Conservation (phyloP, 2,888 invertebrate genomes). For the Phania funesta region DNA sequence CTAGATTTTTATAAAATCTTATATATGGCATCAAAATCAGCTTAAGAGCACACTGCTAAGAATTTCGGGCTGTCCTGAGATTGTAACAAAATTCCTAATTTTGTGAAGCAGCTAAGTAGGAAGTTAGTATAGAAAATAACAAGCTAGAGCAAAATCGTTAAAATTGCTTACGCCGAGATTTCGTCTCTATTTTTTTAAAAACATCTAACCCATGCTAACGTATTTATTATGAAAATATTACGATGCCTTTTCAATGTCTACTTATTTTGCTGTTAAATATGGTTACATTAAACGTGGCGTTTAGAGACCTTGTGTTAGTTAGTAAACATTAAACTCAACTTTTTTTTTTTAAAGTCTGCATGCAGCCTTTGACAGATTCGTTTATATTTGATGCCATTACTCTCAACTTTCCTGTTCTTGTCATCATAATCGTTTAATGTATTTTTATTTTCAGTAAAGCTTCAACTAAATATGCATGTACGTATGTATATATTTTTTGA, state of each 20-base stretch:
- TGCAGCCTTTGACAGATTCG: background rate
- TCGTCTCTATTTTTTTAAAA: too few species aligned
- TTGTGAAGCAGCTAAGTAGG: too few species aligned
- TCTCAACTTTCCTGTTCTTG: background rate
- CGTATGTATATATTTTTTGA: background rate
- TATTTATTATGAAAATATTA: background rate
- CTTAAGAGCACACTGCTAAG: too few species aligned
- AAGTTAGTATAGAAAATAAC: too few species aligned
- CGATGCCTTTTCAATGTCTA: background rate
- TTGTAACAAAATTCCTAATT: too few species aligned
- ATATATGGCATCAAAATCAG: too few species aligned
- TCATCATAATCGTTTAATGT: constrained; percentile 9
- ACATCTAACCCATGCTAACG: too few species aligned
- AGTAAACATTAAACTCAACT: background rate
- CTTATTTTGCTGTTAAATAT: background rate
- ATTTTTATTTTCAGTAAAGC: background rate
- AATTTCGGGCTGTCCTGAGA: too few species aligned
- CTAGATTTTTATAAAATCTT: too few species aligned
- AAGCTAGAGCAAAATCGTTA: too few species aligned
- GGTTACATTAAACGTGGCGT: background rate
- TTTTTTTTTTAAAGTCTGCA: background rate
- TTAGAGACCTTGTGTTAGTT: too few species aligned
- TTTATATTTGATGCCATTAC: constrained; percentile 5
- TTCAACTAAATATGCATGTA: background rate
- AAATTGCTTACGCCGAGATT: too few species aligned